Base-by-base conservation (phyloP, 2,888 invertebrate genomes). In the Sepioteuthis lessoniana region DNA sequence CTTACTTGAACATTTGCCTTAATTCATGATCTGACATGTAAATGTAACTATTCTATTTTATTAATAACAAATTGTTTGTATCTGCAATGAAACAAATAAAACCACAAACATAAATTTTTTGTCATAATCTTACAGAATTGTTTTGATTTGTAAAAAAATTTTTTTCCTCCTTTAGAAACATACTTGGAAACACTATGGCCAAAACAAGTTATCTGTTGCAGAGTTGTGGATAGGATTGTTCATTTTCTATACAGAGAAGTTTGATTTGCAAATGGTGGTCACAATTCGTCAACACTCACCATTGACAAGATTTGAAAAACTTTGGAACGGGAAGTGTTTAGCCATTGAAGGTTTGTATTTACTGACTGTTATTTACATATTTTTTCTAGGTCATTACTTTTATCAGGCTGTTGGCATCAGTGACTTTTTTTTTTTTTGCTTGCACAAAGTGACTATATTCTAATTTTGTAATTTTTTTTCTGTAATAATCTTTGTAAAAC, bases 191-290 rank as follows among this genome's bases (percentile, higher is more conserved):
- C 96, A 96, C 21, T 97, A 95, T 94, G 97, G 97, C 3, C 96
- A 97, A 95, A 98, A 98, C 96, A 97, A 95, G 28, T 96, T 97
- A 94, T 96, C 96, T 93, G 97, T 97, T 7, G 97, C 97, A 7
- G 97, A 97, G 94, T 96, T 98, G 60, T 98, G 98, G 98, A 95
- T 97, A 0, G 97, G 97, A 0, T 97, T 98, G 94, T 96, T 98
- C 91, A 96, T 97, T n/a, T 98, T 97, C 96, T 98, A 98, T 96
- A 97, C 97, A 5, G 97, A 97, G 95, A 96, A 97, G 46, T 98
- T 98, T 96, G 97, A 97, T 95, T 97, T 97, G 95, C 97, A 97
- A 50, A 97, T 97, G 37, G 98, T 98, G 3, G 97, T 98, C 90
- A 97, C 97, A 93, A 97, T 98, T 90, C 96, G 97, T 35, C 97